Base-by-base conservation (phyloP, 2,888 invertebrate species). In the Sphaerolaimus hirsutus region DNA sequence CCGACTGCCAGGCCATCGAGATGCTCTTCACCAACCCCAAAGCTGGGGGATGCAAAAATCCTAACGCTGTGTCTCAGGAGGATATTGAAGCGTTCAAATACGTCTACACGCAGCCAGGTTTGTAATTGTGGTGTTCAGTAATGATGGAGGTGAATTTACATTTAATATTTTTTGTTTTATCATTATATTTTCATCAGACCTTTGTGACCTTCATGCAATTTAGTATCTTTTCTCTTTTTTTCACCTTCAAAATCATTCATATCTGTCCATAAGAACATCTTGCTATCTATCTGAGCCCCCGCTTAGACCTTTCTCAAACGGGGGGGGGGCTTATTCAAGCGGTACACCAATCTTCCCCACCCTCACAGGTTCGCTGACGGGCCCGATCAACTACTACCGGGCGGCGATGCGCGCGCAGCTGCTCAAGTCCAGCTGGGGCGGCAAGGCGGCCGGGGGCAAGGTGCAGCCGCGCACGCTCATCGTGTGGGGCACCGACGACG, bases 71-170 rank as follows among this genome's bases (percentile, higher is more conserved):
- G 32, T 59, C 61, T 14, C 66, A 69, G 17, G 70, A 72, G 42
- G 76, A 76, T 54, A 63, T 78, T 17, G 77, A 78, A 56, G 78
- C 78, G 1, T 79, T 76, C 60, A 79, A 78, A 63, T 79, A 79
- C 58, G 68, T 75, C 3, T 79, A 78, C 62, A 74, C 74, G 26
- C 68, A 75, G 52, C 72, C 71, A 62, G 73, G 75, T 72, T 57
- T 49, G 51, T 46, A 38, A 22, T n/a, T n/a, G n/a, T n/a, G n/a
- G n/a, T n/a, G n/a, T n/a, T n/a, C n/a, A n/a, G n/a, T n/a, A n/a
- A n/a, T n/a, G n/a, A n/a, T n/a, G n/a, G n/a, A n/a, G n/a, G n/a
- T n/a, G n/a, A n/a, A n/a, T n/a, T n/a, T n/a, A n/a, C n/a, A n/a
- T n/a, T n/a, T n/a, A n/a, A n/a, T n/a, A n/a, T n/a, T n/a, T n/a